Conservation (phyloP, 1,140 invertebrate genomes). For the Drosophila miranda region DNA sequence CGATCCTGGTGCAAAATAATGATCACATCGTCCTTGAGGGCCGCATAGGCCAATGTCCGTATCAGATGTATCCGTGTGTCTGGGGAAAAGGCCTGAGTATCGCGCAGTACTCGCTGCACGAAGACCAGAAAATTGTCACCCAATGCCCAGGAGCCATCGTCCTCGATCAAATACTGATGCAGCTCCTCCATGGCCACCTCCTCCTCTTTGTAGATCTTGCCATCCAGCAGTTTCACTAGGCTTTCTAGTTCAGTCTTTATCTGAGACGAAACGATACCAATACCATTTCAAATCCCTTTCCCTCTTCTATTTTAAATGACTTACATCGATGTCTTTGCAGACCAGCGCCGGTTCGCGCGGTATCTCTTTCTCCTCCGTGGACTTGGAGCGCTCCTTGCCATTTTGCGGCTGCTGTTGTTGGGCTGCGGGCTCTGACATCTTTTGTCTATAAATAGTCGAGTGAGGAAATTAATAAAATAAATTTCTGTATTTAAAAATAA, state of each 20-base stretch:
- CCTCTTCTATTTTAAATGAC: constrained; percentile 52
- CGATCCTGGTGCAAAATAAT: constrained; percentile 95
- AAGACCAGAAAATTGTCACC: constrained; percentile 93
- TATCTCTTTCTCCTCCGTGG: constrained; percentile 87
- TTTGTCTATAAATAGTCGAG: constrained; percentile 62
- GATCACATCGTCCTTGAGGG: constrained; percentile 94
- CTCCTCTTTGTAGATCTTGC: constrained; percentile 87
- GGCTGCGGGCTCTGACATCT: constrained; percentile 77
- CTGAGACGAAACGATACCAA: constrained; percentile 67
- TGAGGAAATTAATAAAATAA: constrained; percentile 70
- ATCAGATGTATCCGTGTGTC: constrained; percentile 86
- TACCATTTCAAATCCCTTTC: neutral
- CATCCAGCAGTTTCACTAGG: constrained; percentile 85
- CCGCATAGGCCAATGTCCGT: constrained; percentile 88
- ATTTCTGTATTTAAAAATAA: constrained; percentile 68
- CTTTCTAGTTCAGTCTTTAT: constrained; percentile 86
- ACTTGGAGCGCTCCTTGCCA: constrained; percentile 79
- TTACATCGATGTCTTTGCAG: constrained; percentile 90
- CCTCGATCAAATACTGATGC: constrained; percentile 92
- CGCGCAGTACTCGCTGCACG: constrained; percentile 87
- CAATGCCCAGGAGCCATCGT: constrained; percentile 95
- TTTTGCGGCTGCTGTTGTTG: constrained; percentile 71
- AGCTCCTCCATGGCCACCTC: constrained; percentile 89
- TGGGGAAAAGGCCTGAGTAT: constrained; percentile 84
- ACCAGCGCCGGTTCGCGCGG: constrained; percentile 92